A percentile compares a stretch with the other conserved stretches of the same genome.
Conservation (phyloP, 2,797 vertebrate genomes). For the Psittacula derbiana region DNA sequence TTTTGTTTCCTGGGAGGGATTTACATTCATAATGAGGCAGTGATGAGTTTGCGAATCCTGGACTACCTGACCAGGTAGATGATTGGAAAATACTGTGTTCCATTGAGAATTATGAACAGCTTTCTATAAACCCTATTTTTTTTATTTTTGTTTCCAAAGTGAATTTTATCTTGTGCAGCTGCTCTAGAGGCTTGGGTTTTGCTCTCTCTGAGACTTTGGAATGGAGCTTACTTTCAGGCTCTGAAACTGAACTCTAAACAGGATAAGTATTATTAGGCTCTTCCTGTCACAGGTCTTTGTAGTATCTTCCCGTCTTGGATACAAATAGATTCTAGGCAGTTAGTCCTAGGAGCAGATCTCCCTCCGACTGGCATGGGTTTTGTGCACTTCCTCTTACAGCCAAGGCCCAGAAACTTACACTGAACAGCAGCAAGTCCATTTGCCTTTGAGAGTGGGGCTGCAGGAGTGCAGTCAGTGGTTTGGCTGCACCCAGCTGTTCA, state of each 20-base stretch:
- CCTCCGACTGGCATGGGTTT: not conserved
- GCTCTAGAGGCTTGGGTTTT: conserved; percentile 37
- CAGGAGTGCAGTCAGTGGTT: not conserved
- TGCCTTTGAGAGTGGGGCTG: conserved; percentile 23
- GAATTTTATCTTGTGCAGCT: conserved; percentile 26
- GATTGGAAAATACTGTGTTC: not conserved
- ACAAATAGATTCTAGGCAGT: conserved; percentile 38
- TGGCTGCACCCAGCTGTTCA: conserved; percentile 18
- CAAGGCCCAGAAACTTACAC: conserved; percentile 16
- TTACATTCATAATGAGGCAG: conserved; percentile 29
- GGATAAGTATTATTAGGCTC: conserved; percentile 49
- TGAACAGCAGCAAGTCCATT: conserved; percentile 8
- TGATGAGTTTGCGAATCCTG: conserved; percentile 26
- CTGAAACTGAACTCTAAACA: conserved; percentile 61
- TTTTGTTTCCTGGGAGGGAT: conserved; percentile 45
- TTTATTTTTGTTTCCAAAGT: not conserved
- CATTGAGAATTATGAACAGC: conserved; percentile 4
- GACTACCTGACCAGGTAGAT: conserved; percentile 28
- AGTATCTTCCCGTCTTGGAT: conserved; percentile 39
- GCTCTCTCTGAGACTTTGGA: conserved; percentile 39
- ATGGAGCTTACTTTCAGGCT: conserved; percentile 36
- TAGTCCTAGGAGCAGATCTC: conserved; percentile 50
- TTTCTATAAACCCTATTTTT: not conserved
- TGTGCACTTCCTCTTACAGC: conserved; percentile 36
- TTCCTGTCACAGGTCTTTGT: conserved; percentile 52